Base-by-base conservation (phyloP, 2,888 invertebrate species). In the Drosophila longiperda region DNA sequence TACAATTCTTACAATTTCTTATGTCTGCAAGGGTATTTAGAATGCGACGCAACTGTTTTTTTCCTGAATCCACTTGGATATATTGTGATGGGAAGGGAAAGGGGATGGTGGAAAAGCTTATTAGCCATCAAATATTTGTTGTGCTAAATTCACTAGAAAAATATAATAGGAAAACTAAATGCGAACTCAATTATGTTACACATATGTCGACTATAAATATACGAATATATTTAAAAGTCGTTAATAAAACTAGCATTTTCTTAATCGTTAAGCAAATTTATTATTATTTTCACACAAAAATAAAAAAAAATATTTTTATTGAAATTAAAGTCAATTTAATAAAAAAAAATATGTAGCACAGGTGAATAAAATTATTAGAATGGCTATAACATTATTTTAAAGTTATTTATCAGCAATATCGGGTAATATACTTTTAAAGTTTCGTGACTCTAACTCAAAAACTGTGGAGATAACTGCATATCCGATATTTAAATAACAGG, bases 81-180 rank as follows among this genome's bases (percentile, higher is more conserved):
- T 53, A 32, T 34, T 11, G 23, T 1, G 12, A 12, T 20, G 20
- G 11, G 23, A 9, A 20, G 20, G 58, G n/a, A 33, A 11, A 12
- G 5, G 33, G 26, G 20, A 17, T 1, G 38, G 12, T 15, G 9
- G 4, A 15, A 3, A 26, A 12, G n/a, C 33, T 23, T 36, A 8
- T 33, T 20, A 20, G 38, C 29, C 40, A 50, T 53, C 59, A 34
- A 48, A 9, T 20, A 42, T 33, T 7, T 42, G n/a, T 33, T 32
- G 20, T 34, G 34, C 23, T 38, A 34, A 49, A 34, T 49, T 71
- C 48, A 49, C 38, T 49, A 40, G 26, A 20, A 26, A 59, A 60
- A 60, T 54, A 15, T 26, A 66, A 66, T 66, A 40, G 32, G 12
- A 45, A 23, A 49, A 23, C 23, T 5, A 12, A 20, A 45, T 3